phyloP scores from a whole-genome alignment of 2,888 invertebrate genomes.

The Smittia aterrima region DNA sequence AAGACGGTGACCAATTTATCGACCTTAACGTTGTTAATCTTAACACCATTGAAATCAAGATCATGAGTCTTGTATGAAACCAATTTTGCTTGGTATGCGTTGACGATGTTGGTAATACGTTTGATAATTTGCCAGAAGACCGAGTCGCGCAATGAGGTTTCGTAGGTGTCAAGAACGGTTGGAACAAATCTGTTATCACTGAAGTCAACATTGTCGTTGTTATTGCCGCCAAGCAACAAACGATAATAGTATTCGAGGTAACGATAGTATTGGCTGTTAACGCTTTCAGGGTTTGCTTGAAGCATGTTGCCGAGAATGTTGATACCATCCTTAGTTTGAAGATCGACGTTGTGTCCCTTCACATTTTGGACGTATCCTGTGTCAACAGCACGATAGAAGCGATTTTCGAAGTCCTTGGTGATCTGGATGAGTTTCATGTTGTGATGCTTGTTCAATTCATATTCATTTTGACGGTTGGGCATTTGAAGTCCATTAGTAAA shows the following conservation, averaged over 20 bases:
- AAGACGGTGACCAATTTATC: slow-evolving; percentile 69
- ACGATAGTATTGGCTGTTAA: slow-evolving; percentile 58
- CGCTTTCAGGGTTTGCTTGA: slow-evolving; percentile 56
- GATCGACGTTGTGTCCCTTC: slow-evolving; percentile 47
- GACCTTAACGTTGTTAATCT: slow-evolving; percentile 62
- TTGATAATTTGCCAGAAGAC: slow-evolving; percentile 68
- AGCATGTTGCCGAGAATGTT: slow-evolving; percentile 60
- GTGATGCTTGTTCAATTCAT: slow-evolving; percentile 55
- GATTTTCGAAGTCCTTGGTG: slow-evolving; percentile 49
- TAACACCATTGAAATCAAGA: slow-evolving; percentile 61
- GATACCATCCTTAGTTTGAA: slow-evolving; percentile 54
- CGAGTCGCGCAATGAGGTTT: slow-evolving; percentile 66
- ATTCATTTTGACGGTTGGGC: slow-evolving; percentile 62
- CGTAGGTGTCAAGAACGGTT: slow-evolving; percentile 64
- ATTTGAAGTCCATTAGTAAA: slow-evolving; percentile 66
- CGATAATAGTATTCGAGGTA: slow-evolving; percentile 50
- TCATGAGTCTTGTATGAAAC: slow-evolving; percentile 63
- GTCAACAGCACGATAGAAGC: slow-evolving; percentile 57
- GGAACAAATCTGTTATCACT: slow-evolving; percentile 54
- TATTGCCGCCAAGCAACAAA: slow-evolving; percentile 47
- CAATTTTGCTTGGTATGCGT: slow-evolving; percentile 59
- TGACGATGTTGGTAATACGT: slow-evolving; percentile 60
- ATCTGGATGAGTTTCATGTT: slow-evolving; percentile 47
- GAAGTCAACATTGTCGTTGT: slow-evolving; percentile 45
- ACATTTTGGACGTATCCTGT: slow-evolving; percentile 51